These are phyloP conservation scores for Torymus aiolomorphi DNA, from an alignment of 2,888 invertebrate species.

Conservation along the genomic window DNA sequence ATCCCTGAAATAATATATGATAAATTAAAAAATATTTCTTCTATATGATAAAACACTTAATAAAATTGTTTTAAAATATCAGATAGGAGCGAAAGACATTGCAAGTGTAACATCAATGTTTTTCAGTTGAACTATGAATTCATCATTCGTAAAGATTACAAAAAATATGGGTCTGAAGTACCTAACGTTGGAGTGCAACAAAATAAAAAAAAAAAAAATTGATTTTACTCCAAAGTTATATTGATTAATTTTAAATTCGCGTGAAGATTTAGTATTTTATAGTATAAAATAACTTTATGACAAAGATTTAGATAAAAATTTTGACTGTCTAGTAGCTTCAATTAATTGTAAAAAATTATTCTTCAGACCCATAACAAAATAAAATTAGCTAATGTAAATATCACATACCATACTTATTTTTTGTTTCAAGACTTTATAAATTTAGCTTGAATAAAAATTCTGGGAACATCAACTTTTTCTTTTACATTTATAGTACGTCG, in stretches of 20 bases:
- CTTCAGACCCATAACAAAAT: too few relatives aligned
- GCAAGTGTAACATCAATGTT: constrained; percentile 34
- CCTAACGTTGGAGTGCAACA: too few relatives aligned
- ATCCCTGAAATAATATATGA: neutral
- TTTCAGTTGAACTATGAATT: constrained; percentile 55
- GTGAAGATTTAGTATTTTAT: too few relatives aligned
- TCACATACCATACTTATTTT: constrained; percentile 24
- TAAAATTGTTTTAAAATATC: constrained; percentile 23
- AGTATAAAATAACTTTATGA: too few relatives aligned
- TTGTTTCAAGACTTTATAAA: constrained; percentile 79
- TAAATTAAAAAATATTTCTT: neutral
- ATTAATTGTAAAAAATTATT: too few relatives aligned
- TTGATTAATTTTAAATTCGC: too few relatives aligned
- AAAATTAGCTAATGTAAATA: constrained; percentile 52
- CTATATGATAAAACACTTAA: neutral
- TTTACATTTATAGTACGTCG: constrained; percentile 89
- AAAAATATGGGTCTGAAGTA: too few relatives aligned
- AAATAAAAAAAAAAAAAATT: too few relatives aligned
- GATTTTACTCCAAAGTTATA: too few relatives aligned
- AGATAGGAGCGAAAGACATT: constrained; percentile 57
- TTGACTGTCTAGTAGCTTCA: too few relatives aligned
- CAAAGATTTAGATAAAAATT: too few relatives aligned
- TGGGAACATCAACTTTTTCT: constrained; percentile 87
- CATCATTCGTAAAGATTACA: constrained; percentile 39
- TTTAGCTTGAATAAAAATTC: constrained; percentile 75